These are phyloP conservation scores for Gorsachius goisagi DNA, from an alignment of 2,113 vertebrate genomes.

Conservation along the genomic window DNA sequence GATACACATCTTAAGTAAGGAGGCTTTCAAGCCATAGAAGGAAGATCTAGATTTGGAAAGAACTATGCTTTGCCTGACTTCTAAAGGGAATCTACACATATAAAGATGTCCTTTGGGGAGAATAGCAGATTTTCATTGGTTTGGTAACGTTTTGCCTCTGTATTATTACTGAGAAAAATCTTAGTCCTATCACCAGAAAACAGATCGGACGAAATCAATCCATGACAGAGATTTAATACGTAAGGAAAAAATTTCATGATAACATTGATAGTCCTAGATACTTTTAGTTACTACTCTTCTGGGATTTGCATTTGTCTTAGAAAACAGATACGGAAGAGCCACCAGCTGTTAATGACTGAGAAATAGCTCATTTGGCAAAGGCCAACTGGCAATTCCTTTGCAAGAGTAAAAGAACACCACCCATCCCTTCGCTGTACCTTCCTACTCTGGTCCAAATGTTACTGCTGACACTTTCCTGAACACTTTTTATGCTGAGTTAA, in stretches of 20 bases:
- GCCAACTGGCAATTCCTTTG: neutral
- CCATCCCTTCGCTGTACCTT: neutral
- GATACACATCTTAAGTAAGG: neutral
- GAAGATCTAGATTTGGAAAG: neutral
- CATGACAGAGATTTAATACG: neutral
- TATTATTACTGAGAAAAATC: neutral
- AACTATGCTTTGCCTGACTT: neutral
- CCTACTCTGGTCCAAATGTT: neutral
- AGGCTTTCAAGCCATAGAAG: neutral
- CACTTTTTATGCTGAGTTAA: neutral
- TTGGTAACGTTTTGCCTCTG: neutral
- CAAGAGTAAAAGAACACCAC: neutral
- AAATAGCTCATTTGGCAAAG: neutral
- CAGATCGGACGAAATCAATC: neutral
- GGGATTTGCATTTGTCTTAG: neutral
- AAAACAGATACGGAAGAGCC: neutral
- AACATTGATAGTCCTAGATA: neutral
- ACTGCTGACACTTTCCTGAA: neutral
- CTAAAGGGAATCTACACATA: neutral
- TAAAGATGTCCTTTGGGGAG: neutral
- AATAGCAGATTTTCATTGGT: neutral
- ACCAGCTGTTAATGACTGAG: neutral
- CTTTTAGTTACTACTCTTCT: neutral
- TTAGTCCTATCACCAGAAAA: neutral
- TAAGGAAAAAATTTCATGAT: neutral